Evolutionary conservation across 2,113 vertebrate species (phyloP).

Genomic region (Agapornis roseicollis): DNA sequence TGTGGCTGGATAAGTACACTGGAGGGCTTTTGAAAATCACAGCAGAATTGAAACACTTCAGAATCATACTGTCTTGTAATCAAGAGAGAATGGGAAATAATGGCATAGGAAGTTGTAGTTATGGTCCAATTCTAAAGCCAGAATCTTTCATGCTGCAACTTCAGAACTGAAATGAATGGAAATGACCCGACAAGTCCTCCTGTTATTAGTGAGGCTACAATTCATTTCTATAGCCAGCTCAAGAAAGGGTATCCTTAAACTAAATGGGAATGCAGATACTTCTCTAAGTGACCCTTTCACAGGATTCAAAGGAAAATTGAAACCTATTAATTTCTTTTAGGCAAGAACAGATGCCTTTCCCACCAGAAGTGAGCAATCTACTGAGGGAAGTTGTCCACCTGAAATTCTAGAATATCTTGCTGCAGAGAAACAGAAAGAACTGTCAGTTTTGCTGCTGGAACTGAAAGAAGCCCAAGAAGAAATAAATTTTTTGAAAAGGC

Average conservation of each 20-base stretch:
- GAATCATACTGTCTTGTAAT: background rate
- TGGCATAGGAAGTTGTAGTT: background rate
- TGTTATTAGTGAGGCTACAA: background rate
- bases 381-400: background rate
- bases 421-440: conserved; percentile 68
- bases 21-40: background rate
- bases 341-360: background rate
- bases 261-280: background rate
- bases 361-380: background rate
- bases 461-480: conserved; percentile 78
- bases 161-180: background rate
- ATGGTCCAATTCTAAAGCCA: background rate
- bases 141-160: background rate
- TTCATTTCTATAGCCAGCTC: background rate
- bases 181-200: background rate
- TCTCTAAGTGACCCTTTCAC: background rate
- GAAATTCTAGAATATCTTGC: conserved; percentile 45
- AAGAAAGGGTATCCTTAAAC: background rate
- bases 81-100: background rate
- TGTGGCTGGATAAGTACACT: background rate
- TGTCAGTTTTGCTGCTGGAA: conserved; percentile 74
- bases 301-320: background rate
- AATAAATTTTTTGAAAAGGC: conserved; percentile 72
- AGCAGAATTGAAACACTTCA: background rate
- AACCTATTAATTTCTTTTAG: conserved; percentile 36